These are phyloP conservation scores for Diplodus puntazzo DNA, from an alignment of 2,797 vertebrate genomes.

Conservation along the genomic window DNA sequence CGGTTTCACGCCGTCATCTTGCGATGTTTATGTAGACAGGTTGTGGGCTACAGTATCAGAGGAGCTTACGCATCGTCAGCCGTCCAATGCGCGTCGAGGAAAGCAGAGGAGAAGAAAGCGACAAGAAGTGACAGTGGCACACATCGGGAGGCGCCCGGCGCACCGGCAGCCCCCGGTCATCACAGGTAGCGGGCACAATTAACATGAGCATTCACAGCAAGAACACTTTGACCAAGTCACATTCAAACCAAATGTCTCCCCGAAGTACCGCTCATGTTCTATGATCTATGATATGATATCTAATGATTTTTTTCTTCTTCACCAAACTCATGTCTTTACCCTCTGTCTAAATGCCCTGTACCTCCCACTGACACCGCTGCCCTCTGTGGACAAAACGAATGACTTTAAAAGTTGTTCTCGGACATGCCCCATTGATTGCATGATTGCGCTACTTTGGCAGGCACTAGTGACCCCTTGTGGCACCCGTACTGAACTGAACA, in stretches of 20 bases:
- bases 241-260: background rate
- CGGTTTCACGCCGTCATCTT: slow-evolving; percentile 39
- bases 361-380: background rate
- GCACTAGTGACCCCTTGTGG: slow-evolving; percentile 83
- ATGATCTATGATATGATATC: too few relatives aligned
- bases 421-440: slow-evolving; percentile 37
- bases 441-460: slow-evolving; percentile 60
- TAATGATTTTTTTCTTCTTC: background rate
- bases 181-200: background rate
- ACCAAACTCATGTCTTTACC: background rate
- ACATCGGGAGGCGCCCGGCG: slow-evolving; percentile 39
- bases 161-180: slow-evolving; percentile 12
- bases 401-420: slow-evolving; percentile 61
- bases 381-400: slow-evolving; percentile 9
- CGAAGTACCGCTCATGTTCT: too few relatives aligned
- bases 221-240: background rate
- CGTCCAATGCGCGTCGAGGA: slow-evolving; percentile 71
- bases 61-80: slow-evolving; percentile 54
- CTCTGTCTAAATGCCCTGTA: background rate
- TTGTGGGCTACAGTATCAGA: slow-evolving; percentile 44
- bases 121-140: slow-evolving; percentile 44
- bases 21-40: slow-evolving; percentile 44
- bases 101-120: slow-evolving; percentile 41
- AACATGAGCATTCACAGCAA: background rate
- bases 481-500: slow-evolving; percentile 6